A percentile compares a stretch with the other conserved stretches of the same genome.
phyloP scores from a whole-genome alignment of 2,888 invertebrate genomes.

The Sinohyriopsis cumingii region DNA sequence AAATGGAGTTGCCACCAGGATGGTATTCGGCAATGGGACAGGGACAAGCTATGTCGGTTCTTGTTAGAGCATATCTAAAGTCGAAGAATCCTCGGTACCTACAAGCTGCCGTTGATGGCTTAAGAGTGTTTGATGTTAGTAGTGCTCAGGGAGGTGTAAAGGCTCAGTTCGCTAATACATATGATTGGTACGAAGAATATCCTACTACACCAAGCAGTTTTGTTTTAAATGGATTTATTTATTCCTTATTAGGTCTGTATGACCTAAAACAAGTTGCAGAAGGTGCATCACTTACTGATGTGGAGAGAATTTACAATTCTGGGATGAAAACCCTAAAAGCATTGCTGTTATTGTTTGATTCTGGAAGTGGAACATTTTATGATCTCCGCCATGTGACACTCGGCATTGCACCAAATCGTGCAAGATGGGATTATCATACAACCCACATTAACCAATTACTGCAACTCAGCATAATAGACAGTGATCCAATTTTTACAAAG shows the following conservation, averaged over 20 bases:
- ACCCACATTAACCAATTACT: slow-evolving; percentile 94
- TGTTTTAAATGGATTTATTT: slow-evolving; percentile 98
- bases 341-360: slow-evolving; percentile 92
- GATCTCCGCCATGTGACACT: slow-evolving; percentile 92
- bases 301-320: slow-evolving; percentile 56
- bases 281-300: slow-evolving; percentile 79
- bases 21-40: slow-evolving; percentile 99
- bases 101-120: slow-evolving; percentile 85
- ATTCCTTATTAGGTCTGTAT: slow-evolving; percentile 94
- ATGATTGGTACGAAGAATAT: slow-evolving; percentile 98
- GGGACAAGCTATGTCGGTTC: slow-evolving; percentile 93
- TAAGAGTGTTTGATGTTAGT: slow-evolving; percentile 80
- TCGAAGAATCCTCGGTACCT: slow-evolving; percentile 83
- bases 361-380: slow-evolving; percentile 93
- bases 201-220: slow-evolving; percentile 93
- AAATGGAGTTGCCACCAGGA: slow-evolving; percentile 79
- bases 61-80: slow-evolving; percentile 87
- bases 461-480: slow-evolving; percentile 84
- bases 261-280: slow-evolving; percentile 88
- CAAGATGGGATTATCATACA: slow-evolving; percentile 99
- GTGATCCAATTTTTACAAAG: slow-evolving; percentile 84
- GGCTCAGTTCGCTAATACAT: slow-evolving; percentile 83
- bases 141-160: slow-evolving; percentile 63
- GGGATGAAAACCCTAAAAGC: slow-evolving; percentile 83
- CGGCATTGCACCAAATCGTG: slow-evolving; percentile 86